Evolutionary conservation across 2,888 invertebrate species (phyloP).

Genomic region (Trichopoda pennipes): DNA sequence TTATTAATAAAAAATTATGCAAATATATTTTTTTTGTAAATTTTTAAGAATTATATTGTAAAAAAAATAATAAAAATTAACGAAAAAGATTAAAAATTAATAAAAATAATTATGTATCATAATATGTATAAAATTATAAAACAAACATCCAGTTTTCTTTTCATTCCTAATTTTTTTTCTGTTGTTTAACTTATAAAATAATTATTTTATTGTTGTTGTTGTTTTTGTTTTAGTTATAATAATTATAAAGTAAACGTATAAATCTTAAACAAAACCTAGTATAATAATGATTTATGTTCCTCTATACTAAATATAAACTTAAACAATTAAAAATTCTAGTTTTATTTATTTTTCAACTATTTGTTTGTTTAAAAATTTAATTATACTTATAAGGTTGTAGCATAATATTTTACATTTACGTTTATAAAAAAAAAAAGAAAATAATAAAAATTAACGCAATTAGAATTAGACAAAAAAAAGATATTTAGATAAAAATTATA

Average conservation of each 20-base stretch:
- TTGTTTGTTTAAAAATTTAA: conserved; percentile 50
- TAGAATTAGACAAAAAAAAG: conserved; percentile 49
- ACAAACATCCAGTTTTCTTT: conserved; percentile 76
- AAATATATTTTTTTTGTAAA: conserved; percentile 74
- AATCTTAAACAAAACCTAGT: conserved; percentile 50
- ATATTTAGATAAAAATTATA: conserved; percentile 43
- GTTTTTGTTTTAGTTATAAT: conserved; percentile 45
- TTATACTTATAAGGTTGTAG: conserved; percentile 41
- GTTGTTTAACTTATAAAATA: conserved; percentile 56
- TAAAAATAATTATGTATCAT: conserved; percentile 65
- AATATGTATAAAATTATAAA: conserved; percentile 71
- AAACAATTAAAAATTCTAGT: conserved; percentile 72
- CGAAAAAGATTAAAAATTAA: conserved; percentile 69
- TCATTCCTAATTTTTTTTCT: conserved; percentile 60
- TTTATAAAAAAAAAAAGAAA: conserved; percentile 7
- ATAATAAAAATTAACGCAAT: conserved; percentile 39
- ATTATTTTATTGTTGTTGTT: conserved; percentile 43
- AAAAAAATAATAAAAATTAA: conserved; percentile 69
- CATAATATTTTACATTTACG: conserved; percentile 55
- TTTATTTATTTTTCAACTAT: conserved; percentile 59
- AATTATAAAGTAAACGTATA: conserved; percentile 54
- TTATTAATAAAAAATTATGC: conserved; percentile 77
- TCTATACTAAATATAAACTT: conserved; percentile 63
- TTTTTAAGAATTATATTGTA: conserved; percentile 66
- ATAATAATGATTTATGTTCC: conserved; percentile 35